These are phyloP conservation scores for Euleptes europaea DNA, from an alignment of 2,113 vertebrate species.

Conservation along the genomic window DNA sequence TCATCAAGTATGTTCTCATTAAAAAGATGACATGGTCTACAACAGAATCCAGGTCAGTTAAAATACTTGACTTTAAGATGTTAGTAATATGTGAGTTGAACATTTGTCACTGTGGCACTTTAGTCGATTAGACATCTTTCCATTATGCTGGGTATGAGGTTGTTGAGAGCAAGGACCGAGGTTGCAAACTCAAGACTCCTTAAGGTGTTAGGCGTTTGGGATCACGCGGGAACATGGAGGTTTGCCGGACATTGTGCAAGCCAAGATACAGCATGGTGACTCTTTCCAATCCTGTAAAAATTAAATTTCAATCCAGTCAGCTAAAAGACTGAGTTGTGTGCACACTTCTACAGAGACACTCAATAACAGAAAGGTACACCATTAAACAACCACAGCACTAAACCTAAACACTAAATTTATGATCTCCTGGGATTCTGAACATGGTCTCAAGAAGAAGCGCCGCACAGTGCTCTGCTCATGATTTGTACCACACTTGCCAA, in stretches of 20 bases:
- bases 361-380: too few species aligned
- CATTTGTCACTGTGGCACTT: slow-evolving; percentile 68
- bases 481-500: neutral
- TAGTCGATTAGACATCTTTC: slow-evolving; percentile 39
- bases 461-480: neutral
- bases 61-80: slow-evolving; percentile 64
- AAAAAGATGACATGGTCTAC: slow-evolving; percentile 64
- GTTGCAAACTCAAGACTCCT: slow-evolving; percentile 24
- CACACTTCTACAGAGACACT: neutral
- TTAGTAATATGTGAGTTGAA: slow-evolving; percentile 53
- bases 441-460: neutral
- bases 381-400: neutral
- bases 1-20: slow-evolving; percentile 55
- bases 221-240: slow-evolving; percentile 98
- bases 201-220: slow-evolving; percentile 96
- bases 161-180: slow-evolving; percentile 42
- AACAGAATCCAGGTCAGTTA: slow-evolving; percentile 56
- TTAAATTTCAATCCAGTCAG: slow-evolving; percentile 3
- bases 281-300: slow-evolving; percentile 88
- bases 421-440: neutral
- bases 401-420: neutral
- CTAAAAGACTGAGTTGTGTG: neutral
- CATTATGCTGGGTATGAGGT: slow-evolving; percentile 20
- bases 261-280: slow-evolving; percentile 98
- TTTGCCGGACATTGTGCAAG: slow-evolving; percentile 94